Evolutionary conservation across 2,113 vertebrate genomes (phyloP), one percentile per base, ranked within the genome.

Genomic region (Eolophus roseicapilla): DNA sequence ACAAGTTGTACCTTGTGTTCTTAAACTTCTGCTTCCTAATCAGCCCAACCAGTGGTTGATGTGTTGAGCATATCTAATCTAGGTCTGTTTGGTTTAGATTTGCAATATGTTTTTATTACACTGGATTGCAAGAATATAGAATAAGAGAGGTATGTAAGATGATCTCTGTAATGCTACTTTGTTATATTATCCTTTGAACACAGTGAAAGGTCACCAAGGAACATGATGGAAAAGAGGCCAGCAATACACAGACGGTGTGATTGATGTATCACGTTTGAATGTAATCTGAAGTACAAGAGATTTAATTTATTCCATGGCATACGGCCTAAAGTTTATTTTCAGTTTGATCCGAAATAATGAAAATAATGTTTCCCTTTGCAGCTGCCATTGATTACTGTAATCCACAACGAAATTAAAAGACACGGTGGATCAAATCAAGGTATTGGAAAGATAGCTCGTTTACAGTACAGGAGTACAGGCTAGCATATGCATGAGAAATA

Each of bases 341-440:
- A 69, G n/a, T 94, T 86, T 85, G 64, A 67, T 80, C 44, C 4
- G 7, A 91, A 91, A 74, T 62, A 96, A 89, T 69, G 82, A 78
- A 95, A 96, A 93, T 92, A 94, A 78, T 44, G 6, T 91, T 94
- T 76, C 35, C 5, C 6, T 91, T 96, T 78, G 49, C 46, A 95
- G 71, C 76, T 87, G 67, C 55, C 87, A 96, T 52, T 63, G 86
- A 92, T 96, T 82, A 89, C 17, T 63, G 5, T 84, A 92, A 64
- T 93, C 81, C 70, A 88, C 39, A 87, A 93, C 1, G 39, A 96
- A 97, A 95, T 95, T 95, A 93, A 88, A 95, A 92, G 21, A 8
- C 35, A 75, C 3, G 64, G 41, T 49, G 27, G 78, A 86, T 90
- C 73, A 87, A 91, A 88, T 55, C 68, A 91, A 73, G 47, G 60